phyloP scores from a whole-genome alignment of 1,140 invertebrate species.

The Drosophila seguyi region DNA sequence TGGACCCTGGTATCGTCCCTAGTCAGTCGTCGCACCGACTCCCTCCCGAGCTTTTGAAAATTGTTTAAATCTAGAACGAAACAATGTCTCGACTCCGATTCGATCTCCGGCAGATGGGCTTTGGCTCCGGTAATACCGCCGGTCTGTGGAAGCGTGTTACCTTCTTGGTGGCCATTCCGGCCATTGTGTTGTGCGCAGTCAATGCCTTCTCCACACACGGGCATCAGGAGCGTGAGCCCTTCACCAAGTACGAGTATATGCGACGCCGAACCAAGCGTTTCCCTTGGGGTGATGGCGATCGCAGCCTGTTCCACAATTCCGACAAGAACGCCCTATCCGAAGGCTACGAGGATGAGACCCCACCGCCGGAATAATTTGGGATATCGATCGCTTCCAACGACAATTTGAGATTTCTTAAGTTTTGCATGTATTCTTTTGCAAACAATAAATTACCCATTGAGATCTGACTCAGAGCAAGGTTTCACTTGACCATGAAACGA shows the following conservation, averaged over 20 bases:
- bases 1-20: neutral
- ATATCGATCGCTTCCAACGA: neutral
- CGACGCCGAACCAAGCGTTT: conserved; percentile 90
- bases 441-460: conserved; percentile 31
- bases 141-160: conserved; percentile 89
- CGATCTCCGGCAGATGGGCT: conserved; percentile 20
- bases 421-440: conserved; percentile 5
- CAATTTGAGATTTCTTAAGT: neutral
- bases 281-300: conserved; percentile 95
- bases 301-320: conserved; percentile 91
- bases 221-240: conserved; percentile 86
- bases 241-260: conserved; percentile 90
- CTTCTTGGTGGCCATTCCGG: conserved; percentile 90
- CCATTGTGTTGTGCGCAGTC: conserved; percentile 88
- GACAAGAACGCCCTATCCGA: conserved; percentile 90
- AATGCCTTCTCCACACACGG: conserved; percentile 88
- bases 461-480: conserved; percentile 16
- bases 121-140: conserved; percentile 9
- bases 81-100: conserved; percentile 18
- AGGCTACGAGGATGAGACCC: conserved; percentile 89
- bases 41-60: neutral
- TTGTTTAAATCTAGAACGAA: conserved; percentile 5
- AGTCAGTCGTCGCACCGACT: neutral
- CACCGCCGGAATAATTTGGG: neutral
- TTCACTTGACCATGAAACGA: conserved; percentile 21